Evolutionary conservation across 2,888 invertebrate species (phyloP), one percentile per base, ranked within the genome.

Genomic region (Tetropium fuscum): DNA sequence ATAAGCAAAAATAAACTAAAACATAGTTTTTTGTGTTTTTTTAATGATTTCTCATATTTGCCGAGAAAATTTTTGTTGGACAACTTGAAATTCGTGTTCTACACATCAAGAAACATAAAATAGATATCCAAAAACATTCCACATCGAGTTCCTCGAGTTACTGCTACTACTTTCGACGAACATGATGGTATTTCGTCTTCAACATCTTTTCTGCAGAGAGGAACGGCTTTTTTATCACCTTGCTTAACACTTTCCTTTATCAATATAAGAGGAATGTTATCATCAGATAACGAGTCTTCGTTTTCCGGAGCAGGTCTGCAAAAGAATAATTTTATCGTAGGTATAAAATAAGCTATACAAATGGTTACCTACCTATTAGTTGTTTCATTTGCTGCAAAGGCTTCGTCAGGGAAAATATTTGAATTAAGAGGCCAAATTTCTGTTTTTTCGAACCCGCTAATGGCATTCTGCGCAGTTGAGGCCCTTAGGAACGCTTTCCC

Each of bases 391-490:
- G 49, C 49, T 41, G 49, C 40, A 57, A 57, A 51, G 19, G 49
- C 56, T 56, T 57, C 16, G 8, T 57, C 43, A 25, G 40, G 51
- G 16, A 57, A 57, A 27, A 57, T 51, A 30, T 53, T 13, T 40
- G 20, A 20, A 53, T 53, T 44, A 36, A 44, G 22, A 22, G 58
- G 40, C 51, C 40, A 51, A 25, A 58, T 58, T 10, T 47, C 54
- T n/a, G 45, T 56, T 36, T 56, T 56, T 47, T 36, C 18, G 45
- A 55, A 58, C 10, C 54, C 47, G 20, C 45, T 44, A 36, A 58
- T 58, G 22, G 54, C 54, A 54, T 55, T 58, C 40, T 56, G 15
- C 8, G 54, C 18, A 41, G 54, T 58, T 38, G 54, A 32, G 30
- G 45, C 58, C 45, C 34, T 58, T 38, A 54, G 40, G 38, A 32